Conservation (phyloP, 2,113 vertebrate genomes). For the Cynocephalus volans region DNA sequence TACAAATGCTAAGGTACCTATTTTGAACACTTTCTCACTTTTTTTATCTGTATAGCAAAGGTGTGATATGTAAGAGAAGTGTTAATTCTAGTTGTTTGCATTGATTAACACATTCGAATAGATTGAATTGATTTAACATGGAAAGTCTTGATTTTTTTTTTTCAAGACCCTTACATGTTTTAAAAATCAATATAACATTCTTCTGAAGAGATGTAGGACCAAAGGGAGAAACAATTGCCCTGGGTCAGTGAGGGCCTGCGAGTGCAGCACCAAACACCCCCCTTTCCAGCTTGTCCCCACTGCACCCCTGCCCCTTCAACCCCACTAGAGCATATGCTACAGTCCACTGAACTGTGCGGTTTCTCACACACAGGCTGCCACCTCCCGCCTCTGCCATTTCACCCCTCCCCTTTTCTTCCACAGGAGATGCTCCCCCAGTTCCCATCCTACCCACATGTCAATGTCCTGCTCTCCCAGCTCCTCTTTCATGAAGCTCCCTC, state of each 20-base stretch:
- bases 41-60: constrained; percentile 60
- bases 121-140: constrained; percentile 6
- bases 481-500: neutral
- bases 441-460: neutral
- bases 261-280: neutral
- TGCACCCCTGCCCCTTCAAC: neutral
- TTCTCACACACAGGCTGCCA: neutral
- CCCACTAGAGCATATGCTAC: accelerated
- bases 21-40: constrained; percentile 74
- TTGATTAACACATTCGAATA: constrained; percentile 59
- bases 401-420: neutral
- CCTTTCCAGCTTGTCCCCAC: neutral
- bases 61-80: constrained; percentile 68
- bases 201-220: neutral
- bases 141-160: constrained; percentile 58
- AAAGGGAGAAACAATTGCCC: neutral
- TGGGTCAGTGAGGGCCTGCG: neutral
- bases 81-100: constrained; percentile 70
- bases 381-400: too few species aligned
- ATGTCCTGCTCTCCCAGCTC: accelerated
- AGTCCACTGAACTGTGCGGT: accelerated
- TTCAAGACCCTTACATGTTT: neutral
- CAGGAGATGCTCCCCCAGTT: neutral
- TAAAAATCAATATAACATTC: constrained; percentile 35
- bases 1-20: constrained; percentile 21